Evolutionary conservation across 2,113 vertebrate species (phyloP).

Genomic region (Jaculus jaculus): DNA sequence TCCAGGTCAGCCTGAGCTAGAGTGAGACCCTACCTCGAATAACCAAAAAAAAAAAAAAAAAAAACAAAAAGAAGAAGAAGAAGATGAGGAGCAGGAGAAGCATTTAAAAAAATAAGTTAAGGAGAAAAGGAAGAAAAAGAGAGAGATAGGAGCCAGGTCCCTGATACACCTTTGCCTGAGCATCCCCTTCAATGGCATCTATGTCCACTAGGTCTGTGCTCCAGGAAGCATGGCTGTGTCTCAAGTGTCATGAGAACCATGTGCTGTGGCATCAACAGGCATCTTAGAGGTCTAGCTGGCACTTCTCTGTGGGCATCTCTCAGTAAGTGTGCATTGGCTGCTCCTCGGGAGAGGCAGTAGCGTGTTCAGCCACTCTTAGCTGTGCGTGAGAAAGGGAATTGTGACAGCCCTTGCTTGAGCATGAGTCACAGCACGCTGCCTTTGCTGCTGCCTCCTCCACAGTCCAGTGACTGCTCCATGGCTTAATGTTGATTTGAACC

Average conservation of each 20-base stretch:
- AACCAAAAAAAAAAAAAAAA: too few relatives aligned
- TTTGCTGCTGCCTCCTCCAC: not conserved
- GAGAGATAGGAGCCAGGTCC: not conserved
- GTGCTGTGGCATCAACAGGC: not conserved
- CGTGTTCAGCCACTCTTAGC: not conserved
- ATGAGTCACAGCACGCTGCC: not conserved
- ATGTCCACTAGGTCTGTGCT: not conserved
- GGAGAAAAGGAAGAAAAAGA: not conserved
- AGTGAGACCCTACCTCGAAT: too few relatives aligned
- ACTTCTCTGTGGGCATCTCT: not conserved
- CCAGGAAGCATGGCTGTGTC: not conserved
- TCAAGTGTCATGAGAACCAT: not conserved
- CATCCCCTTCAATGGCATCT: not conserved
- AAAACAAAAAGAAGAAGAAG: too few relatives aligned
- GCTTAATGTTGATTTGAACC: not conserved
- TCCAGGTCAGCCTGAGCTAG: too few relatives aligned
- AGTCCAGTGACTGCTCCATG: not conserved
- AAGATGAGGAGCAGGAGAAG: too few relatives aligned
- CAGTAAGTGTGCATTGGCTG: not conserved
- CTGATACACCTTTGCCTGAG: not conserved
- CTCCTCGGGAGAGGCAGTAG: not conserved
- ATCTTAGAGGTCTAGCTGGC: not conserved
- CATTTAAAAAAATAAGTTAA: too few relatives aligned
- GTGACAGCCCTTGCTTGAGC: not conserved
- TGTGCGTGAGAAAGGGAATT: not conserved